Percentiles rank a stretch among this genome's conserved stretches.
These are phyloP conservation scores for Thymelicus acteon DNA, from an alignment of 2,888 invertebrate genomes.

Conservation along the genomic window DNA sequence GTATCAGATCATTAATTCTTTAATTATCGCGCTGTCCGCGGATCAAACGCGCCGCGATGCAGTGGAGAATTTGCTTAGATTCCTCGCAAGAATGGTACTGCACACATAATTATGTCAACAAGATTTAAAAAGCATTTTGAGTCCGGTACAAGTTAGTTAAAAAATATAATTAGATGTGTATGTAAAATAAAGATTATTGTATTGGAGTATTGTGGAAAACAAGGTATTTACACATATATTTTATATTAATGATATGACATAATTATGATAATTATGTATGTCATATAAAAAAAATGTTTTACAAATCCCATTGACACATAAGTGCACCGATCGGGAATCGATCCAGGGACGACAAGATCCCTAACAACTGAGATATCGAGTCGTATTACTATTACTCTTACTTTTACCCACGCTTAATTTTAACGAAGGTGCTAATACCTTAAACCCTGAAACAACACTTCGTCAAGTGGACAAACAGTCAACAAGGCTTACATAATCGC, in stretches of 20 bases:
- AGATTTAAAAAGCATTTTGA: not conserved
- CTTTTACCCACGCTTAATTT: not conserved
- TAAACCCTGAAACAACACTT: constrained; percentile 4
- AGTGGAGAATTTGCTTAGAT: constrained; percentile 20
- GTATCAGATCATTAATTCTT: constrained; percentile 64
- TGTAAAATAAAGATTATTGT: too few species aligned
- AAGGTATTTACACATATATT: too few species aligned
- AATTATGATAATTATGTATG: too few species aligned
- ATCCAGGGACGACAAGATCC: too few species aligned
- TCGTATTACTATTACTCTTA: too few species aligned
- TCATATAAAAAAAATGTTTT: too few species aligned
- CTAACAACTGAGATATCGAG: too few species aligned
- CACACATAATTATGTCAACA: not conserved
- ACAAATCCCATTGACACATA: too few species aligned
- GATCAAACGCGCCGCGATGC: constrained; percentile 66
- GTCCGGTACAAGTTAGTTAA: not conserved
- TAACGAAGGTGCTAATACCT: not conserved
- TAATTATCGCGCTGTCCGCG: constrained; percentile 67
- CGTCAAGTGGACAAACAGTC: not conserved
- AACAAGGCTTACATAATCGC: constrained; percentile 1
- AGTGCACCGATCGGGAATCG: too few species aligned
- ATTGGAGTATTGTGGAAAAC: too few species aligned
- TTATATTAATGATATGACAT: too few species aligned
- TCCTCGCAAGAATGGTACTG: constrained; percentile 13
- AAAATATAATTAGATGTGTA: not conserved